phyloP scores from a whole-genome alignment of 2,888 invertebrate genomes.

The Hirtodrosophila confusa region DNA sequence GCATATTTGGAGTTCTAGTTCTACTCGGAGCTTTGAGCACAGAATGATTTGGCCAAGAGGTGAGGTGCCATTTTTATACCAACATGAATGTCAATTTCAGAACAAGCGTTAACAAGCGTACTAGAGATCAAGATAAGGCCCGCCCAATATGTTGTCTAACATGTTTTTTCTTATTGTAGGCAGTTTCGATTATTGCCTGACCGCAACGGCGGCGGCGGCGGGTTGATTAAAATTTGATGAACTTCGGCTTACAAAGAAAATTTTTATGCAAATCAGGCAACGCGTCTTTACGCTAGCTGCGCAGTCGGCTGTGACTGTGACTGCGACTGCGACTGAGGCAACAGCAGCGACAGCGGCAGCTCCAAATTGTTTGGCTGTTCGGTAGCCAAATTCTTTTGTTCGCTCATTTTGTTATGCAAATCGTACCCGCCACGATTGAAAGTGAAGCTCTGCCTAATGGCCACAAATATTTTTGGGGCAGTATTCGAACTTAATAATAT shows the following conservation, averaged over 20 bases:
- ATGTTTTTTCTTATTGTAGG: constrained; percentile 59
- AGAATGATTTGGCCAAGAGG: constrained; percentile 64
- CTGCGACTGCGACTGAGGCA: constrained; percentile 1
- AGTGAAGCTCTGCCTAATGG: constrained; percentile 64
- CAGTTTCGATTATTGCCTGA: constrained; percentile 40
- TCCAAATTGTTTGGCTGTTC: constrained; percentile 73
- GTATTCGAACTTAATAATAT: constrained; percentile 65
- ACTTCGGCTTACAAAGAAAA: constrained; percentile 72
- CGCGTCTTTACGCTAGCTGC: constrained; percentile 28
- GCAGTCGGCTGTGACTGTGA: constrained; percentile 20
- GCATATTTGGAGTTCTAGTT: constrained; percentile 67
- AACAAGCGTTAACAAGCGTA: constrained; percentile 53
- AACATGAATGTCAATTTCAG: constrained; percentile 61
- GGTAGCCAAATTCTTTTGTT: constrained; percentile 78
- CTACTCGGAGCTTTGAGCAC: constrained; percentile 66
- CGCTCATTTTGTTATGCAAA: constrained; percentile 80
- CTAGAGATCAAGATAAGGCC: constrained; percentile 67
- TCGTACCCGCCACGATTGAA: constrained; percentile 60
- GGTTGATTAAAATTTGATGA: constrained; percentile 77
- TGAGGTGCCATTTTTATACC: constrained; percentile 66
- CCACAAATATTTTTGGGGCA: constrained; percentile 56
- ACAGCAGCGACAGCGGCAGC: constrained; percentile 32
- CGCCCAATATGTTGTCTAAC: constrained; percentile 61
- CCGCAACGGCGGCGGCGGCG: constrained; percentile 40
- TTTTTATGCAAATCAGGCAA: constrained; percentile 71